A percentile compares a stretch with the other conserved stretches of the same genome.
Conservation (phyloP, 2,888 invertebrate species). For the Cabera pusaria region DNA sequence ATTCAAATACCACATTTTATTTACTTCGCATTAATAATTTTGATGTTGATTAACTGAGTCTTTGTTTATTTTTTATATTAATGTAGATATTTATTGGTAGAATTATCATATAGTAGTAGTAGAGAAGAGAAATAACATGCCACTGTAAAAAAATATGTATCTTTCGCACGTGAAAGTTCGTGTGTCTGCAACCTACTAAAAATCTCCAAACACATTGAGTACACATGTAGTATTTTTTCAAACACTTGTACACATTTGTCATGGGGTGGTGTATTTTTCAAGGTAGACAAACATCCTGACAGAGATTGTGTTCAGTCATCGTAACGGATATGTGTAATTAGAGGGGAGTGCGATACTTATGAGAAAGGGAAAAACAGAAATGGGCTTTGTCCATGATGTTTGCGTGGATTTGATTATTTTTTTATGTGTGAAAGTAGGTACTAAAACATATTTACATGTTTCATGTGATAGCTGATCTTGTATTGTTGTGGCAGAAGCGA, state of each 20-base stretch:
- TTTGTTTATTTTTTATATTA: no score
- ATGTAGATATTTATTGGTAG: no score
- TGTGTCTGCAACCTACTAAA: not conserved
- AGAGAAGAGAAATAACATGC: no score
- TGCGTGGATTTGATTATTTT: not conserved
- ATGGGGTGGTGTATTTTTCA: conserved; percentile 22
- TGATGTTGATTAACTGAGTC: no score
- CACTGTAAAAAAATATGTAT: no score
- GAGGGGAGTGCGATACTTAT: conserved; percentile 16
- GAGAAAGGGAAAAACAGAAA: conserved; percentile 11
- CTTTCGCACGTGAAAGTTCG: conserved; percentile 8
- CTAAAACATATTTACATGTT: no score
- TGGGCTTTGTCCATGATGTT: conserved; percentile 1
- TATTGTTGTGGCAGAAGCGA: no score
- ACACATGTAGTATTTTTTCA: conserved; percentile 19
- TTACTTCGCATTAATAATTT: no score
- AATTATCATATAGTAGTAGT: no score
- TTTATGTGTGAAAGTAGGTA: no score
- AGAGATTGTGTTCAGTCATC: conserved; percentile 22
- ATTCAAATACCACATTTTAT: no score
- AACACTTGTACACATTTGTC: conserved; percentile 22
- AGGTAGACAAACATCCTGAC: conserved; percentile 24
- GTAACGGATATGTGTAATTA: conserved; percentile 22
- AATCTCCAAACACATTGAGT: conserved; percentile 7
- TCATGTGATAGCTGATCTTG: no score